phyloP scores from a whole-genome alignment of 2,888 invertebrate genomes.

The Ophioninae sp. region DNA sequence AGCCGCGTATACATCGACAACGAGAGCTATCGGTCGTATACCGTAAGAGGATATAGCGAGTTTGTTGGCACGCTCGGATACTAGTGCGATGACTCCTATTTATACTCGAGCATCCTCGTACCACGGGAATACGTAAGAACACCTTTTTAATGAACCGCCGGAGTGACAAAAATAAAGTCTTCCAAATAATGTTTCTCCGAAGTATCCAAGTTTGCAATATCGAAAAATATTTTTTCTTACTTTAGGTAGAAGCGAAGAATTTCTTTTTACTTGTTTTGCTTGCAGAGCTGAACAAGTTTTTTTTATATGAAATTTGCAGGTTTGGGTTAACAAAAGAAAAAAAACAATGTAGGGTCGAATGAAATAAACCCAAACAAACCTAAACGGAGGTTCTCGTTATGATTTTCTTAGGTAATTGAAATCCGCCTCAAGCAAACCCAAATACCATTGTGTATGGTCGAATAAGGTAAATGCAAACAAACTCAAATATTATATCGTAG shows the following conservation, averaged over 20 bases:
- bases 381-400: no score
- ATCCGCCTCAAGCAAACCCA: no score
- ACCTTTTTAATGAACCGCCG: not conserved
- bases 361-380: no score
- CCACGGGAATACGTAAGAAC: conserved; percentile 60
- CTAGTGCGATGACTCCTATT: conserved; percentile 51
- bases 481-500: no score
- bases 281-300: not conserved
- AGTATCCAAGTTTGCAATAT: not conserved
- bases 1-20: conserved; percentile 22
- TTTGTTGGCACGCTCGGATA: conserved; percentile 50
- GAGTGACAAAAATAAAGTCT: not conserved
- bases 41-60: conserved; percentile 31
- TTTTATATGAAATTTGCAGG: not conserved
- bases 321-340: not conserved
- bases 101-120: conserved; percentile 53
- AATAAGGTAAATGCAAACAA: no score
- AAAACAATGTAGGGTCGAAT: not conserved
- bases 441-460: no score
- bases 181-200: no score
- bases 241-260: not conserved
- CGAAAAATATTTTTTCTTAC: not conserved
- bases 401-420: no score
- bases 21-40: conserved; percentile 31
- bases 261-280: not conserved